Conservation (phyloP, 2,113 vertebrate species). For the Lota lota region DNA sequence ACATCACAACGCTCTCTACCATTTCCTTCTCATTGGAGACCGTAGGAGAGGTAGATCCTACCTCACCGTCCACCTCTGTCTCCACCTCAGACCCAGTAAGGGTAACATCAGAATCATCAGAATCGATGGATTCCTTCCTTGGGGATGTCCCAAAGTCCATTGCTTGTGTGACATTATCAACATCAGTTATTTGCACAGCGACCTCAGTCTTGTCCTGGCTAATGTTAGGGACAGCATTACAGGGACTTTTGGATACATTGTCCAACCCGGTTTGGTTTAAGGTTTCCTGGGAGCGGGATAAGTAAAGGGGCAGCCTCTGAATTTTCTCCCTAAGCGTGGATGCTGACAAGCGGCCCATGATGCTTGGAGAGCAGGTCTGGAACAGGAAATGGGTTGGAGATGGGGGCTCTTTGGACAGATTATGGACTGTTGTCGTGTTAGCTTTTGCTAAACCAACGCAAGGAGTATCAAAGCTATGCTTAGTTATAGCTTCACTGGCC, state of each 20-base stretch:
- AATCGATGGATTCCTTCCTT: constrained; percentile 32
- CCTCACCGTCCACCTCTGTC: constrained; percentile 19
- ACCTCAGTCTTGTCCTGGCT: not conserved
- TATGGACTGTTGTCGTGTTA: constrained; percentile 7
- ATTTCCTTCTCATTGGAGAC: constrained; percentile 34
- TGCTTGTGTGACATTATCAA: constrained; percentile 39
- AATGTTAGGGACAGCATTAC: constrained; percentile 17
- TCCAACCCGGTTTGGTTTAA: constrained; percentile 35
- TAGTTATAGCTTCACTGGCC: not conserved
- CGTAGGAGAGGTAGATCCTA: constrained; percentile 19
- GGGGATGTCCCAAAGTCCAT: constrained; percentile 25
- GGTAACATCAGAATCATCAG: constrained; percentile 58
- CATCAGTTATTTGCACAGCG: constrained; percentile 32
- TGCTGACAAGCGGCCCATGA: constrained; percentile 69
- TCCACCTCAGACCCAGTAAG: constrained; percentile 56
- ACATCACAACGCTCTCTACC: constrained; percentile 22
- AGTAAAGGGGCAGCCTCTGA: constrained; percentile 68
- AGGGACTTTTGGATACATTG: constrained; percentile 24
- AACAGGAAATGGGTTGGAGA: constrained; percentile 48
- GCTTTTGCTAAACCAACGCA: not conserved
- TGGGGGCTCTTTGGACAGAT: constrained; percentile 35
- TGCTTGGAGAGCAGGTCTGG: constrained; percentile 41
- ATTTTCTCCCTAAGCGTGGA: constrained; percentile 73
- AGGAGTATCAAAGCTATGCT: constrained; percentile 4
- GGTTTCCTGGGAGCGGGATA: constrained; percentile 71